These are phyloP conservation scores for Drosophila pachea DNA, from an alignment of 1,140 invertebrate species.

Conservation along the genomic window DNA sequence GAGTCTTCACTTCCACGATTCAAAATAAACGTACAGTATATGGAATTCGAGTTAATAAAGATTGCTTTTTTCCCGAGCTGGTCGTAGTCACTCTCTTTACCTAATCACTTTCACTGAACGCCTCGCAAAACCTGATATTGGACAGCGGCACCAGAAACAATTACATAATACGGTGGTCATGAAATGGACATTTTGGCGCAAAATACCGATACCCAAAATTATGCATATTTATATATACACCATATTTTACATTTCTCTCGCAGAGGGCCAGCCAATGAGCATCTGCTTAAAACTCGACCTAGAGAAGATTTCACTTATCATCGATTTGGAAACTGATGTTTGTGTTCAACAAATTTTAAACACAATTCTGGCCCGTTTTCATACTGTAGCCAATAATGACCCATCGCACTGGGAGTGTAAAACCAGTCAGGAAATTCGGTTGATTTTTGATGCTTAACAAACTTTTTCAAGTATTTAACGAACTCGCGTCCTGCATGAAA, in stretches of 20 bases:
- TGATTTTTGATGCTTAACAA: no score
- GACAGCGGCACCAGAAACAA: not conserved
- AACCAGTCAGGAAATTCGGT: no score
- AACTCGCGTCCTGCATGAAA: no score
- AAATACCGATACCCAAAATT: not conserved
- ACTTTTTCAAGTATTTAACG: no score
- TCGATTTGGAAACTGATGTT: no score
- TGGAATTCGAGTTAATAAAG: not conserved
- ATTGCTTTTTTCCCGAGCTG: not conserved
- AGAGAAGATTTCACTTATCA: no score
- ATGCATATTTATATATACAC: not conserved
- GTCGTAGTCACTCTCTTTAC: constrained; percentile 3
- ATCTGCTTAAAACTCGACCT: no score
- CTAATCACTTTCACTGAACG: constrained; percentile 13
- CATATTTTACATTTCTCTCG: not conserved
- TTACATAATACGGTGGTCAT: constrained; percentile 2
- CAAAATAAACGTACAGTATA: not conserved
- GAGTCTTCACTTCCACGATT: no score
- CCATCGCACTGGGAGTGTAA: no score
- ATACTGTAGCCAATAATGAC: no score
- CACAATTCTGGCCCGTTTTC: no score
- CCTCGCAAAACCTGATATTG: constrained; percentile 15
- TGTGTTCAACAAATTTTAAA: no score
- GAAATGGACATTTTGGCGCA: not conserved
- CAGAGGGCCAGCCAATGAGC: not conserved